Conservation (phyloP, 53 echinoderm and acorn worm genomes). For the Henricia sp. region DNA sequence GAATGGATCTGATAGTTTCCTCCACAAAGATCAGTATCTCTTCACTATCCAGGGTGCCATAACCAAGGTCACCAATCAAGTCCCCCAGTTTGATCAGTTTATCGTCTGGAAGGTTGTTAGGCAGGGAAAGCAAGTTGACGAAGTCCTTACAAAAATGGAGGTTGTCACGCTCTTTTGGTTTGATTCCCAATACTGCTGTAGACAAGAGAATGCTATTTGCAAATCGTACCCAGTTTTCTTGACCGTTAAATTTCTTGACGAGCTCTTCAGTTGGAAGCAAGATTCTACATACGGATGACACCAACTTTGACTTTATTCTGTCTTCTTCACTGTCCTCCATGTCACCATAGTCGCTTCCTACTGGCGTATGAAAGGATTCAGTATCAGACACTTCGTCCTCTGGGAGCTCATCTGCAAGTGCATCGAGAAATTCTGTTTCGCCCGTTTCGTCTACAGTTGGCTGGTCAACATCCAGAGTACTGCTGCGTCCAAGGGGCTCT, state of each 20-base stretch:
- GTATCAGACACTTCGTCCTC: not conserved
- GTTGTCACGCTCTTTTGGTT: slow-evolving; percentile 15
- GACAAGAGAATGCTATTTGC: slow-evolving; percentile 10
- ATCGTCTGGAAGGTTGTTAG: too few species aligned
- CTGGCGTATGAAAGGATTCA: not conserved
- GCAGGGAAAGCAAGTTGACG: slow-evolving; percentile 25
- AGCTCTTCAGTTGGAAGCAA: slow-evolving; percentile 16
- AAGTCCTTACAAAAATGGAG: slow-evolving; percentile 51
- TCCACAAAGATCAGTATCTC: slow-evolving; percentile 16
- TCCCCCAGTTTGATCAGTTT: slow-evolving; percentile 11
- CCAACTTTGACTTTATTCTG: not conserved
- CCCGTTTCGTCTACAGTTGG: too few species aligned
- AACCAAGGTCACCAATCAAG: slow-evolving; percentile 1
- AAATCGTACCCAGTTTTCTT: slow-evolving; percentile 1
- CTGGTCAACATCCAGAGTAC: too few species aligned
- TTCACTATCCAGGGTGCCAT: slow-evolving; percentile 16
- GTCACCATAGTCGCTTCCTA: not conserved
- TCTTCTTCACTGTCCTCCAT: not conserved
- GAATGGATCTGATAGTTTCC: not conserved
- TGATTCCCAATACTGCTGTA: not conserved
- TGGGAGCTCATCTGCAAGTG: too few species aligned
- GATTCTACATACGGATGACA: slow-evolving; percentile 16
- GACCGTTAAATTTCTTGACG: not conserved
- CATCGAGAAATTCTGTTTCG: too few species aligned
- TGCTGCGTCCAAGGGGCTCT: too few species aligned